Percentiles rank a stretch among this genome's conserved stretches.
Evolutionary conservation across 2,113 vertebrate genomes (phyloP).

Genomic region (Odocoileus hemionus): DNA sequence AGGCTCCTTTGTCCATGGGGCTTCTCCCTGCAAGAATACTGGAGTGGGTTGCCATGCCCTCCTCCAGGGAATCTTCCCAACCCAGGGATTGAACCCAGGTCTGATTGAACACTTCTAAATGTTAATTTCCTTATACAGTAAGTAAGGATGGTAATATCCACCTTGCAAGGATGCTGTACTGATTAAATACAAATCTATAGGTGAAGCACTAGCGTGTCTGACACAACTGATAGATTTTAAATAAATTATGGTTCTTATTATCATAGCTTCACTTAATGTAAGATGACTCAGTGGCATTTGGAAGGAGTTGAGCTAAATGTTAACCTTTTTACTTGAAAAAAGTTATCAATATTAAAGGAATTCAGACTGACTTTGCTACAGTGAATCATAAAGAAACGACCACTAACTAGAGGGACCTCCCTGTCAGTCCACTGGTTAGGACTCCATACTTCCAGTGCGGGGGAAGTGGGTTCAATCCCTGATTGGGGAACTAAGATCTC

Average conservation of each 20-base stretch:
- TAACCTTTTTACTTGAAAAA: background rate
- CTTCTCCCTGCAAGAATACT: background rate
- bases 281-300: background rate
- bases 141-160: background rate
- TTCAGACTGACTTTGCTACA: background rate
- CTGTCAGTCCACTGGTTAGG: background rate
- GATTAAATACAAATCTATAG: background rate
- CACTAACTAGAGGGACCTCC: background rate
- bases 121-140: background rate
- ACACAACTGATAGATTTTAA: background rate
- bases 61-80: background rate
- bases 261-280: background rate
- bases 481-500: background rate
- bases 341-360: background rate
- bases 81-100: background rate
- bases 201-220: background rate
- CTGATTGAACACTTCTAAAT: background rate
- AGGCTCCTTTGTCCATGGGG: background rate
- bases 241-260: background rate
- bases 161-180: background rate
- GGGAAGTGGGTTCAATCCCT: background rate
- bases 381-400: background rate
- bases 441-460: background rate
- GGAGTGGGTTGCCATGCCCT: background rate
- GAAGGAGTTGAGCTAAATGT: background rate